Conservation (phyloP, 2,888 invertebrate genomes). For the Nycteola revayana region DNA sequence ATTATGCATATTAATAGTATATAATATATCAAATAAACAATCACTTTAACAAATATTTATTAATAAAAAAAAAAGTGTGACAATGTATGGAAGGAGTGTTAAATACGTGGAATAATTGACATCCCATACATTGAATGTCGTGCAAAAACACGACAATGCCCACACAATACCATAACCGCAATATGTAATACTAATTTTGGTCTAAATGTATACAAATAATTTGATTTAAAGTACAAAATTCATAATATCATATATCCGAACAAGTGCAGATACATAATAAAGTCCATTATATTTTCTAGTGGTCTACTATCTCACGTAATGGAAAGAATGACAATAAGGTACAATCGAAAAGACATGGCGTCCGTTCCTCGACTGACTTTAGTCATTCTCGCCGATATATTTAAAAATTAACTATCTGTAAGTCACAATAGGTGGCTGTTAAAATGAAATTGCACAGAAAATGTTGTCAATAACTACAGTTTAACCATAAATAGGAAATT, state of each 20-base stretch:
- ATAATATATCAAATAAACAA: constrained; percentile 17
- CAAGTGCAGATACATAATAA: too few relatives aligned
- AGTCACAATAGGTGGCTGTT: constrained; percentile 32
- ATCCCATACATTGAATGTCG: constrained; percentile 55
- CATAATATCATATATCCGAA: too few relatives aligned
- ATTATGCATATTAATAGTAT: background rate
- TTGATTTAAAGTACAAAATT: constrained; percentile 18
- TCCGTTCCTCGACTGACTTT: too few relatives aligned
- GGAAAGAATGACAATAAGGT: constrained; percentile 23
- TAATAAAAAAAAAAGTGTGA: constrained; percentile 36
- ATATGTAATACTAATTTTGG: constrained; percentile 49
- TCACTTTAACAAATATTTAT: constrained; percentile 35
- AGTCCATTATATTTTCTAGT: too few relatives aligned
- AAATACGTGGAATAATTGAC: constrained; percentile 34
- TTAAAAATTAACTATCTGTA: constrained; percentile 21
- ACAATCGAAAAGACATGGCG: constrained; percentile 11
- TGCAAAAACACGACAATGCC: constrained; percentile 21
- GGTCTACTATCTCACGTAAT: constrained; percentile 12
- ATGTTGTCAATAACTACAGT: constrained; percentile 35
- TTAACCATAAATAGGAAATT: constrained; percentile 24
- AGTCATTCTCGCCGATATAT: constrained; percentile 13
- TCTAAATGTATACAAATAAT: too few relatives aligned
- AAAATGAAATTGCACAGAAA: constrained; percentile 40
- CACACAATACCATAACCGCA: constrained; percentile 24
- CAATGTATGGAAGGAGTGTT: constrained; percentile 54